Evolutionary conservation across 2,888 invertebrate species (phyloP), one percentile per base, ranked within the genome.

Genomic region (Camponotus fellah): DNA sequence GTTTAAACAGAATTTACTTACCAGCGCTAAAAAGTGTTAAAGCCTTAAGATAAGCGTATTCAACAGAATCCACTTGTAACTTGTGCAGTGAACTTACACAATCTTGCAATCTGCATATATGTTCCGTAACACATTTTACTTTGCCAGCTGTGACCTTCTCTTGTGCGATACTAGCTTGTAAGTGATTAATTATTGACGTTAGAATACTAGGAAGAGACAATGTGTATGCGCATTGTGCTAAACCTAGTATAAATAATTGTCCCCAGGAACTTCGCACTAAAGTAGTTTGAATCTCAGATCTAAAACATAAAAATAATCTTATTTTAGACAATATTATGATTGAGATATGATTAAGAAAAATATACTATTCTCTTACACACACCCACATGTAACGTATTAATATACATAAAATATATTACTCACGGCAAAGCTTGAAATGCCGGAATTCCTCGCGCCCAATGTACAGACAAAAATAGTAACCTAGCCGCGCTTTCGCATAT

Each of bases 401-500:
- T 37, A 17, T 21, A 5, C 3, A 58, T 32, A n/a, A 77, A 72
- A 64, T 68, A 62, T 14, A 75, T 56, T 6, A 60, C 95, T 95
- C 95, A 98, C 98, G 97, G 97, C 91, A 99, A 96, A 46, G 97
- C 96, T 91, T 97, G 97, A 94, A 98, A 98, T 64, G 97, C 97
- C 40, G 97, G 97, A 91, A 99, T 96, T 91, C 97, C 97, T 88
- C 97, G 96, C 74, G 98, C 96, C 98, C 99, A 99, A 92, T 99
- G 97, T 82, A 99, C 97, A 17, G 97, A 97, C 12, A 99, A 96
- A 93, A 99, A 99, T 82, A 99, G 96, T 79, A 99, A 96, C 71
- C 99, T 95, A 2, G 99, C 98, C 37, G 98, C 99, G 90, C 98
- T 98, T 95, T 99, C 99, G 95, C 99, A 99, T 74, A 98, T 98